Evolutionary conservation across 1,140 invertebrate genomes (phyloP).

Genomic region (Drosophila albomicans): DNA sequence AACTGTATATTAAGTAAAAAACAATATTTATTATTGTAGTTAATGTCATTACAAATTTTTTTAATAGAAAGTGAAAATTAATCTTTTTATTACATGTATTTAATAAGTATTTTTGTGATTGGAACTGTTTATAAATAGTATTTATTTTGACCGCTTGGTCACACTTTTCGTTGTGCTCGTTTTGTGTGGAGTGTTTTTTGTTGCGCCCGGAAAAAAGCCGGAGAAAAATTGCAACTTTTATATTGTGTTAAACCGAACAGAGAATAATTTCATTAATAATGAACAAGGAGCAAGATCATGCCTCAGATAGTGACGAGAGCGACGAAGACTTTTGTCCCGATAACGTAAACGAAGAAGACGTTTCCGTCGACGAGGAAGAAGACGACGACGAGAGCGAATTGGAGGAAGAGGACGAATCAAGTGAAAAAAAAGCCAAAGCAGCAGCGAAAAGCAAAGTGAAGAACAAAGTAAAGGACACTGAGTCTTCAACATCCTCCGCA

Average conservation of each 20-base stretch:
- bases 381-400: constrained; percentile 51
- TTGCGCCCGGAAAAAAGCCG: constrained; percentile 20
- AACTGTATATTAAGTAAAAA: too few relatives aligned
- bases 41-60: too few relatives aligned
- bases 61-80: too few relatives aligned
- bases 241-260: constrained; percentile 6
- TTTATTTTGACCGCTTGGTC: not conserved
- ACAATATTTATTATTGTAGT: too few relatives aligned
- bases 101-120: too few relatives aligned
- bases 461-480: constrained; percentile 19
- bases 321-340: constrained; percentile 86
- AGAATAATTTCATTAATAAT: constrained; percentile 40
- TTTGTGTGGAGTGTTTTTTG: constrained; percentile 13
- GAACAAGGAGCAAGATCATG: constrained; percentile 60
- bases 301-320: constrained; percentile 79
- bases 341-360: constrained; percentile 79
- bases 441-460: constrained; percentile 22
- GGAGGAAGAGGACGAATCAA: constrained; percentile 43
- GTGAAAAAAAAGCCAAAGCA: constrained; percentile 29
- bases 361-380: constrained; percentile 65
- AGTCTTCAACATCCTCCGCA: constrained; percentile 7
- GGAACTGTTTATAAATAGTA: too few relatives aligned
- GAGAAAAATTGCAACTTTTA: not conserved
- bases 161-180: not conserved
- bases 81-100: too few relatives aligned